A percentile compares a stretch with the other conserved stretches of the same genome.
Evolutionary conservation across 2,888 invertebrate species (phyloP).

Genomic region (Harpagoxenus sublaevis): DNA sequence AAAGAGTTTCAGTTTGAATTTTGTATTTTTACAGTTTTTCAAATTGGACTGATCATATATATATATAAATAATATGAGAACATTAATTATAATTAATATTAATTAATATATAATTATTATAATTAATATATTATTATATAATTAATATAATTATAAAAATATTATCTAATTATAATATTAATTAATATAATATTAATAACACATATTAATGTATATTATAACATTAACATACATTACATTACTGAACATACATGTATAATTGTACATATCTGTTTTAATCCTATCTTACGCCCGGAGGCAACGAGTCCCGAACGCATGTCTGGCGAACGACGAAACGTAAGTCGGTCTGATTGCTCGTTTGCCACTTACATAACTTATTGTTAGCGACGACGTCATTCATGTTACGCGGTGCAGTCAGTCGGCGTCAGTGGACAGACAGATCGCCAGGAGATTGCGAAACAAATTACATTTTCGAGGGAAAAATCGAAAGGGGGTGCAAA

Average conservation of each 20-base stretch:
- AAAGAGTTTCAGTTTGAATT: background rate
- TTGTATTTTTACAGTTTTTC: background rate
- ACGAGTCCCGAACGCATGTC: background rate
- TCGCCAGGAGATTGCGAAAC: constrained; percentile 7
- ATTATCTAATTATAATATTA: too few species aligned
- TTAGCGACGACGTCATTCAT: constrained; percentile 33
- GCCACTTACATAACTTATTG: constrained; percentile 46
- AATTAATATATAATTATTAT: too few species aligned
- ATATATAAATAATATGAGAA: too few species aligned
- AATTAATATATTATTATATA: too few species aligned
- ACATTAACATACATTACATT: background rate
- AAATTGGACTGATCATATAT: background rate
- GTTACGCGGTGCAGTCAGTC: constrained; percentile 5
- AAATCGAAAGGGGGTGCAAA: background rate
- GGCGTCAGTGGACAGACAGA: background rate
- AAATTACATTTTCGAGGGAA: background rate
- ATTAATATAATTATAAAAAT: too few species aligned
- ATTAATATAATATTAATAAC: too few species aligned
- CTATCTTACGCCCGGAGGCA: background rate
- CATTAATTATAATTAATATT: too few species aligned
- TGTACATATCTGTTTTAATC: background rate
- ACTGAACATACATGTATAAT: background rate
- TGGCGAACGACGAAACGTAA: constrained; percentile 16
- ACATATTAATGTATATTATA: background rate
- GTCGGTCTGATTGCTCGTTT: constrained; percentile 46